Conservation (phyloP, 2,797 vertebrate genomes). For the Todus mexicanus region DNA sequence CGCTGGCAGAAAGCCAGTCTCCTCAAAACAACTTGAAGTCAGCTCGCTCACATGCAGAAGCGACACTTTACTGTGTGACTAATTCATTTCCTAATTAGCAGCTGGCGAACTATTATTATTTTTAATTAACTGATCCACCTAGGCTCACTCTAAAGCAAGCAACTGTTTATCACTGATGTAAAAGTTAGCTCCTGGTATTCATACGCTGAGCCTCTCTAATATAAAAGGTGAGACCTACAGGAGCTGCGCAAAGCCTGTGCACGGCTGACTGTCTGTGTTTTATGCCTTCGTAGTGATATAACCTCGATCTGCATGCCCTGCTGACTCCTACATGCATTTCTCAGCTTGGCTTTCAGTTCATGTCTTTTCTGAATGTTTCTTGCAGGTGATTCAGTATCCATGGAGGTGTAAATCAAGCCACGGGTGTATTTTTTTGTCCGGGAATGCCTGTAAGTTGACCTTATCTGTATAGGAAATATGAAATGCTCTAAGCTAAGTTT, state of each 20-base stretch:
- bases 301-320: background rate
- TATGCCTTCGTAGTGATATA: background rate
- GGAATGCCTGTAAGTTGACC: background rate
- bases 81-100: slow-evolving; percentile 30
- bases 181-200: background rate
- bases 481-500: background rate
- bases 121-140: slow-evolving; percentile 18
- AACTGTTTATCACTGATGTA: background rate
- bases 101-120: background rate
- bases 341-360: background rate
- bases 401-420: background rate
- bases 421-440: background rate
- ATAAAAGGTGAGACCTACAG: background rate
- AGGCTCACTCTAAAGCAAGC: background rate
- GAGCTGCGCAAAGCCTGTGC: background rate
- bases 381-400: background rate
- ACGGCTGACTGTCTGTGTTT: fast-evolving
- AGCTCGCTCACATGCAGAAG: background rate
- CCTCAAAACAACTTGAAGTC: background rate
- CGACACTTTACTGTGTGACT: background rate
- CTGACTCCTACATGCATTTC: fast-evolving
- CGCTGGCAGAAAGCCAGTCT: background rate
- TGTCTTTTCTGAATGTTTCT: background rate
- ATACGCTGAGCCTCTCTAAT: background rate
- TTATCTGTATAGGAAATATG: background rate